Evolutionary conservation across 2,113 vertebrate species (phyloP), one percentile per base, ranked within the genome.

Genomic region (Pachycephala philippinensis): DNA sequence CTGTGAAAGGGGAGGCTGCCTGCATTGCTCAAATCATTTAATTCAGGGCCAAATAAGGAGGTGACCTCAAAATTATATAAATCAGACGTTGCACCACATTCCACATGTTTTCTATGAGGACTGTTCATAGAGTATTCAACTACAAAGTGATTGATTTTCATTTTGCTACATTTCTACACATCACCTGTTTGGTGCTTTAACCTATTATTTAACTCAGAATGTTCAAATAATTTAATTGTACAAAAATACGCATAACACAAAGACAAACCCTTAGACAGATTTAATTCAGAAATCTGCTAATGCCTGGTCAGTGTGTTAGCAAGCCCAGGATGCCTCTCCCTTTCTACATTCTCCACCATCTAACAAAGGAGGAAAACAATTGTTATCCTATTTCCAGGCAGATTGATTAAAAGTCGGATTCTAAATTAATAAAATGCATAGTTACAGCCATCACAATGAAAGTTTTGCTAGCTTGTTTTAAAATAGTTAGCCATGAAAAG

Each of bases 91-190:
- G 59, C 54, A 90, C 59, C 47, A 63, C 63, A 75, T 50, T 84
- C 30, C 54, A 87, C 20, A 8, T 70, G 91, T 95, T 96, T 97
- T 96, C 92, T 95, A 20, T 94, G 85, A 96, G 85, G 82, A 87
- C 66, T 84, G 70, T 94, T 97, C 89, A 93, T 85, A 78, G 77
- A 97, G 82, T 91, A 97, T 95, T 96, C 91, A 94, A 84, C 85
- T 93, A 92, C 74, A 93, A 96, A 96, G 93, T 71, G 72, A 95
- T 70, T 90, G 72, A 95, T 96, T 97, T 88, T 85, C 83, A 71
- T 93, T 97, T 97, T 97, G 91, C 86, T 96, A 66, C 85, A 95
- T 93, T 97, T 96, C 95, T 83, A 94, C 2, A 0, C 49, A 92
- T 94, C 82, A 93, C n/a, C 33, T 84, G 18, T 66, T 66, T 22